Conservation (phyloP, 2,797 vertebrate genomes). For the Tapirus indicus region DNA sequence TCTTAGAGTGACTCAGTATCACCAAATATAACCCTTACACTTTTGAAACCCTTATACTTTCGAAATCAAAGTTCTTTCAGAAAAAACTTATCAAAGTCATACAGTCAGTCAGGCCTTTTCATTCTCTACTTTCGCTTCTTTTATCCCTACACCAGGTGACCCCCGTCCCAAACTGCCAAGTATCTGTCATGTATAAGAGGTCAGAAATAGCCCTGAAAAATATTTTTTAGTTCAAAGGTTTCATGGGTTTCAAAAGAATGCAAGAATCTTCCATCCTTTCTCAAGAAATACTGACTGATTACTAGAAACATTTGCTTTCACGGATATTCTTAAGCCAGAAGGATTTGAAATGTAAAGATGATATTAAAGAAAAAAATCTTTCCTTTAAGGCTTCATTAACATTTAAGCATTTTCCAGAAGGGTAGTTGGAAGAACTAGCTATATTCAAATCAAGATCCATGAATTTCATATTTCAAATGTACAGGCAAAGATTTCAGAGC, state of each 20-base stretch:
- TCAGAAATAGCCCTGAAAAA: conserved; percentile 16
- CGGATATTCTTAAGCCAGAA: conserved; percentile 62
- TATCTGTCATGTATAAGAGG: background rate
- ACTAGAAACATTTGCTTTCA: conserved; percentile 65
- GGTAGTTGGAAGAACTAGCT: conserved; percentile 65
- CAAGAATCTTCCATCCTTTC: conserved; percentile 53
- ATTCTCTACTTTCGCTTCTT: background rate
- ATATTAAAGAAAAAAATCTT: conserved; percentile 68
- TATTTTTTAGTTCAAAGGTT: background rate
- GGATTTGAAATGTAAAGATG: conserved; percentile 82
- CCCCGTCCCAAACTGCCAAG: background rate
- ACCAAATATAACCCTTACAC: background rate
- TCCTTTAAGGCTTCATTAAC: conserved; percentile 75
- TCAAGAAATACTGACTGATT: conserved; percentile 63
- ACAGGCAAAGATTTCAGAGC: conserved; percentile 52
- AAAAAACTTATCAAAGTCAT: background rate
- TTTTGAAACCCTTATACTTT: background rate
- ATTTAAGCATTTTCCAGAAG: conserved; percentile 80
- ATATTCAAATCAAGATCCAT: conserved; percentile 63
- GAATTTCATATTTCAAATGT: conserved; percentile 48
- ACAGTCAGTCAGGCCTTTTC: background rate
- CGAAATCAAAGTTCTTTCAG: background rate
- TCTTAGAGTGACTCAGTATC: background rate
- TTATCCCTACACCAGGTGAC: background rate
- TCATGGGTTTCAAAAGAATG: conserved; percentile 35